These are phyloP conservation scores for Steatornis caripensis DNA, from an alignment of 2,113 vertebrate species.

Conservation along the genomic window DNA sequence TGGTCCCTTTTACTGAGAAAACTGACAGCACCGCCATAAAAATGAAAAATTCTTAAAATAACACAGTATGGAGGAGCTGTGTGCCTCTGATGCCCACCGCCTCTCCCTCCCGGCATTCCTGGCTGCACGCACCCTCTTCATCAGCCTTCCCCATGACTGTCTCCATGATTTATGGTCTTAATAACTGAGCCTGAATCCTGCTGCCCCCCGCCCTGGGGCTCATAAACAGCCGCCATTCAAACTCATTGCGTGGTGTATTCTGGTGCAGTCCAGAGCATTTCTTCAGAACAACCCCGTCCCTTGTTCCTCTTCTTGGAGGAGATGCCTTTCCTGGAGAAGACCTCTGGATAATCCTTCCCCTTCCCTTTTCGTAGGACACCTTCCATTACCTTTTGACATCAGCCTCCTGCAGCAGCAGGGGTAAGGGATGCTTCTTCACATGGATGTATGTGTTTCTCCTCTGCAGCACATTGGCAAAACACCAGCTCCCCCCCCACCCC, in stretches of 20 bases:
- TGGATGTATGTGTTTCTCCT: neutral
- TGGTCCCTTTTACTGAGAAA: neutral
- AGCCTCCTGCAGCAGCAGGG: neutral
- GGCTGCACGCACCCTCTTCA: neutral
- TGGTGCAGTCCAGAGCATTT: neutral
- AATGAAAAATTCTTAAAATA: slow-evolving; percentile 62
- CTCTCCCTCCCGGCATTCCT: neutral
- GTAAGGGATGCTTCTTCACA: neutral
- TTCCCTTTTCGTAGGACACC: neutral
- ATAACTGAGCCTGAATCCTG: slow-evolving; percentile 58
- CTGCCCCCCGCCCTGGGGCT: neutral
- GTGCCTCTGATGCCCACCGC: neutral
- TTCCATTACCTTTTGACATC: neutral
- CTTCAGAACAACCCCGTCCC: neutral
- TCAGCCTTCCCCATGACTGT: slow-evolving; percentile 56
- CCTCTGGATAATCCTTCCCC: neutral
- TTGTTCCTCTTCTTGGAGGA: neutral
- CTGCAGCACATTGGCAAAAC: neutral
- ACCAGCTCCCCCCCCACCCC: neutral
- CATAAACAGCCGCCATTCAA: slow-evolving; percentile 26
- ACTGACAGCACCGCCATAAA: slow-evolving; percentile 32
- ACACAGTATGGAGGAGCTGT: neutral
- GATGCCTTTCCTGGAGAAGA: neutral
- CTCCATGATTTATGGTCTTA: slow-evolving; percentile 67
- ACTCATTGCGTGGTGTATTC: accelerated